Percentiles rank a stretch among this genome's conserved stretches.
These are phyloP conservation scores for Chanos chanos DNA, from an alignment of 2,797 vertebrate species.

Conservation along the genomic window DNA sequence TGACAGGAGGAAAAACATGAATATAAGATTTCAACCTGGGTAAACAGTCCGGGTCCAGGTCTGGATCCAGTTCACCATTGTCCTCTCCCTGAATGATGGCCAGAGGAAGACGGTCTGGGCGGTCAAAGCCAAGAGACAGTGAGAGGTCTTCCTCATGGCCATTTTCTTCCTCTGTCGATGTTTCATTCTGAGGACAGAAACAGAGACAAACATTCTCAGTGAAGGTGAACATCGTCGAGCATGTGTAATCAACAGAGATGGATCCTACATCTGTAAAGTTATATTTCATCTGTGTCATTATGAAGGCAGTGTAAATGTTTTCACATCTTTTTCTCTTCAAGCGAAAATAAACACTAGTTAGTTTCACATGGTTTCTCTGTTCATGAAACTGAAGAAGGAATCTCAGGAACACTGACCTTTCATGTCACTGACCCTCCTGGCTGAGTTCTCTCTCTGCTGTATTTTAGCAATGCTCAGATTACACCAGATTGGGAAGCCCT, in stretches of 20 bases:
- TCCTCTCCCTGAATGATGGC: conserved; percentile 75
- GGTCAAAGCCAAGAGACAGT: conserved; percentile 76
- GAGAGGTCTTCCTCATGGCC: conserved; percentile 80
- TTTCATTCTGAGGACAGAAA: conserved; percentile 62
- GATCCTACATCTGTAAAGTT: neutral
- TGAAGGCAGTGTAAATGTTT: neutral
- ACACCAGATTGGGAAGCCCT: conserved; percentile 58
- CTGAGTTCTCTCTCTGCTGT: conserved; percentile 49
- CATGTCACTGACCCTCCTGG: conserved; percentile 65
- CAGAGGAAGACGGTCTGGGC: conserved; percentile 74
- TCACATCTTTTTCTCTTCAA: too few relatives aligned
- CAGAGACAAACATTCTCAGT: conserved; percentile 7
- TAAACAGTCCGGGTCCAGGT: conserved; percentile 71
- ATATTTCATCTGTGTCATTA: neutral
- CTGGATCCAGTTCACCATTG: conserved; percentile 71
- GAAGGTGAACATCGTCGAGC: neutral
- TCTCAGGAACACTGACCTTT: conserved; percentile 73
- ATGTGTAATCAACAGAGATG: conserved; percentile 20
- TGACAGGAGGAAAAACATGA: too few relatives aligned
- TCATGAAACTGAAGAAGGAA: conserved; percentile 41
- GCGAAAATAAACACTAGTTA: too few relatives aligned
- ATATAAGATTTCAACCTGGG: conserved; percentile 80
- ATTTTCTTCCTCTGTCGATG: conserved; percentile 77
- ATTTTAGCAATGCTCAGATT: conserved; percentile 42
- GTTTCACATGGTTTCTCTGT: too few relatives aligned